These are phyloP conservation scores for Theristicus caerulescens DNA, from an alignment of 2,113 vertebrate genomes.

Conservation along the genomic window DNA sequence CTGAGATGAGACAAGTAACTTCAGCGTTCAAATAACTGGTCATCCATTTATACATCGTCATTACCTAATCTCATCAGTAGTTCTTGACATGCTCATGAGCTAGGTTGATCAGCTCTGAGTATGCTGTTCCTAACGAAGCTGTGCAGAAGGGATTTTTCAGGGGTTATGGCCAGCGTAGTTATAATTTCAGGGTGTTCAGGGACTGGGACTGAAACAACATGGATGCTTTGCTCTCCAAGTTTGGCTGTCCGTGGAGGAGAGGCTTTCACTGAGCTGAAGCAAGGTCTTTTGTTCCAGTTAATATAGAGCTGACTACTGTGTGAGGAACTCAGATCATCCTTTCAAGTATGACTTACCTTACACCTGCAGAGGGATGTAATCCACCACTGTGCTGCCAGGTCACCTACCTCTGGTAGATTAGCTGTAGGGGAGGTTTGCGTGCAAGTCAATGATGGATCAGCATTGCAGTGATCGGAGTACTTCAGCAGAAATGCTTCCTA, in stretches of 20 bases:
- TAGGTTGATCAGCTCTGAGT: neutral
- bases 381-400: neutral
- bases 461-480: neutral
- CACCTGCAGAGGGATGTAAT: neutral
- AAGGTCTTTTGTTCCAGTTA: neutral
- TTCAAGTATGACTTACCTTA: neutral
- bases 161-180: neutral
- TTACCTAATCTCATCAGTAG: neutral
- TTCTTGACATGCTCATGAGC: fast-evolving
- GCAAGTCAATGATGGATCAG: neutral
- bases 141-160: neutral
- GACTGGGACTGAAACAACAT: neutral
- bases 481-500: neutral
- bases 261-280: neutral
- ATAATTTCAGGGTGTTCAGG: neutral
- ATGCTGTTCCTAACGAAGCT: fast-evolving
- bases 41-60: neutral
- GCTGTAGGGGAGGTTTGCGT: neutral
- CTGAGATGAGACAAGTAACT: neutral
- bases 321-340: neutral
- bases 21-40: neutral
- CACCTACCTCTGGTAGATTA: neutral
- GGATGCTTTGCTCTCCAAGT: neutral
- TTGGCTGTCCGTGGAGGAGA: neutral
- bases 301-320: neutral